phyloP scores from a whole-genome alignment of 2,113 vertebrate species.

The Tragulus kanchil region DNA sequence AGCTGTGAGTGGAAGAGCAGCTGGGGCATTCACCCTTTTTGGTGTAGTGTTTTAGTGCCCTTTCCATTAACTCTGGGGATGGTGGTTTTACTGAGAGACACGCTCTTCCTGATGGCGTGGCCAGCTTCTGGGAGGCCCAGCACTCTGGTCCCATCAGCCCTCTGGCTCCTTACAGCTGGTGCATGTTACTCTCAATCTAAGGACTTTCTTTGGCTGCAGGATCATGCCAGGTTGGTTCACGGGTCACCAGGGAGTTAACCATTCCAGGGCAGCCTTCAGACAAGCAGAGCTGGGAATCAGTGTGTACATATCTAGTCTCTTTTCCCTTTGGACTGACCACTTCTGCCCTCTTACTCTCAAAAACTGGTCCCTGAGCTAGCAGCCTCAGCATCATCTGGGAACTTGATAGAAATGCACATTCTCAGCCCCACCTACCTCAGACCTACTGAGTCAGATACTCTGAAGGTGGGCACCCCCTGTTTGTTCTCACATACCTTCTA shows the following conservation, averaged over 20 bases:
- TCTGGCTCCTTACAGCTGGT: background rate
- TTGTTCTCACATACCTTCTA: background rate
- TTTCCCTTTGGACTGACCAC: background rate
- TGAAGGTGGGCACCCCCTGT: background rate
- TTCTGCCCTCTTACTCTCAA: background rate
- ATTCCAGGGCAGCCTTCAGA: background rate
- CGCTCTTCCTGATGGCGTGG: background rate
- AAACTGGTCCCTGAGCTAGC: background rate
- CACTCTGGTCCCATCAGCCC: background rate
- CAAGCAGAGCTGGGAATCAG: background rate
- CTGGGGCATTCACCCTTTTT: background rate
- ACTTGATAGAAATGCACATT: background rate
- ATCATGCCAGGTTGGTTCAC: accelerated
- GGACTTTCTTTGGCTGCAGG: background rate
- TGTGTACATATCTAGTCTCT: background rate
- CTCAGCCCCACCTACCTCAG: background rate
- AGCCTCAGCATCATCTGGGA: background rate
- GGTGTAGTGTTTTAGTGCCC: background rate
- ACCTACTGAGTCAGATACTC: background rate
- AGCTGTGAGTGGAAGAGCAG: background rate
- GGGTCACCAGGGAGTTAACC: background rate
- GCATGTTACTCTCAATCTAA: background rate
- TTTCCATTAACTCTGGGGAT: background rate
- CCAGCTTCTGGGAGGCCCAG: background rate
- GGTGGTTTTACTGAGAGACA: background rate